Evolutionary conservation across 1,140 invertebrate species (phyloP).

Genomic region (Goniozus legneri): DNA sequence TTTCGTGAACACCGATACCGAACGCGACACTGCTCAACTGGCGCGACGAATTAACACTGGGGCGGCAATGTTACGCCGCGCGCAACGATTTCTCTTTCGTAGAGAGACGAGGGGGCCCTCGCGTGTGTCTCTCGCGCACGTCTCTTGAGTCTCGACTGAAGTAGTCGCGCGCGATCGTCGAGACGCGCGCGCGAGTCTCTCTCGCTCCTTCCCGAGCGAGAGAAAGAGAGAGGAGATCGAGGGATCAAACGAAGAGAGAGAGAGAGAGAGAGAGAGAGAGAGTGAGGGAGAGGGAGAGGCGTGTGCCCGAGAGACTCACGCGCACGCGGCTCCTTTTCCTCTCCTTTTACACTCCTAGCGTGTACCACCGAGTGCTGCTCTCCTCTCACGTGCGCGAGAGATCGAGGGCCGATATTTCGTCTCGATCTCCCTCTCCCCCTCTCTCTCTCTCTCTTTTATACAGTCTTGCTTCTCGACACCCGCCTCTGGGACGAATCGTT

Average conservation of each 20-base stretch:
- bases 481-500: conserved; percentile 14
- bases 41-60: too few species aligned
- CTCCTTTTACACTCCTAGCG: not conserved
- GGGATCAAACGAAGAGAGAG: not conserved
- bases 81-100: conserved; percentile 3
- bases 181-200: too few species aligned
- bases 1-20: too few species aligned
- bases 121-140: too few species aligned
- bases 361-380: not conserved
- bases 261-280: conserved; percentile 18
- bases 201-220: too few species aligned
- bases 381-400: not conserved
- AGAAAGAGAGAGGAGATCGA: too few species aligned
- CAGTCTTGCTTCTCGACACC: too few species aligned
- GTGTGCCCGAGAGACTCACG: conserved; percentile 46
- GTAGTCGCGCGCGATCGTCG: conserved; percentile 7
- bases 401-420: not conserved
- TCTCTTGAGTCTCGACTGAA: conserved; percentile 23
- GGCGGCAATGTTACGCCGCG: conserved; percentile 4
- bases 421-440: conserved; percentile 14
- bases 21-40: too few species aligned
- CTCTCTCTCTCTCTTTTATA: not conserved
- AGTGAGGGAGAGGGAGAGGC: conserved; percentile 40
- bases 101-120: conserved; percentile 7
- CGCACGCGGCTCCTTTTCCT: conserved; percentile 23